A percentile compares a stretch with the other conserved stretches of the same genome.
Evolutionary conservation across 1,140 invertebrate species (phyloP).

Genomic region (Pomacea maculata): DNA sequence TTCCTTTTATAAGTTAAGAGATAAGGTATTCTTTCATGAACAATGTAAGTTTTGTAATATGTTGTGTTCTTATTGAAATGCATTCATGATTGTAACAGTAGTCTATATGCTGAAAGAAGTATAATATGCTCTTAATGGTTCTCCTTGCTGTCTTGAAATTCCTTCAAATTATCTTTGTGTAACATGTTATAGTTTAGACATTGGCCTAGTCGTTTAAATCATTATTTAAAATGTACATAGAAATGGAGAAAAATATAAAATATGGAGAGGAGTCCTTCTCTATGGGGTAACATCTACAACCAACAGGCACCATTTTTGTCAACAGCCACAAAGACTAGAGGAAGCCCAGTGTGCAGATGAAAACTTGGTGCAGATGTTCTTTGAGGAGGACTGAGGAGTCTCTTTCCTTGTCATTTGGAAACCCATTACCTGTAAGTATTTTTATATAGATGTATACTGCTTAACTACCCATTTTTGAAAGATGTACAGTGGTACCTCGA

Average conservation of each 20-base stretch:
- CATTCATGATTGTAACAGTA: too few relatives aligned
- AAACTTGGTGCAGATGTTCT: conserved; percentile 61
- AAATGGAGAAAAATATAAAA: background rate
- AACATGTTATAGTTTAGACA: background rate
- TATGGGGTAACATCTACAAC: background rate
- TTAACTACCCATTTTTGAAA: too few relatives aligned
- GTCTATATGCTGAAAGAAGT: too few relatives aligned
- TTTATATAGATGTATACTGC: too few relatives aligned
- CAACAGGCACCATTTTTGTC: conserved; percentile 7
- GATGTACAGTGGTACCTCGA: too few relatives aligned
- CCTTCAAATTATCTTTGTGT: background rate
- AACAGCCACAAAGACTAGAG: conserved; percentile 54
- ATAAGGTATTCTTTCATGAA: too few relatives aligned
- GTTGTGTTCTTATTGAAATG: too few relatives aligned
- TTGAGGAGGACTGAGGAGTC: conserved; percentile 43
- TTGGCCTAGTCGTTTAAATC: background rate
- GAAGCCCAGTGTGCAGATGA: conserved; percentile 60
- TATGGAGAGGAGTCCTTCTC: background rate
- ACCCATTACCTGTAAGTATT: too few relatives aligned
- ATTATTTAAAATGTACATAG: background rate
- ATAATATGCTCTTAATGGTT: too few relatives aligned
- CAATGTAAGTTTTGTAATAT: too few relatives aligned
- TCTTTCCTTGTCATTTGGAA: background rate
- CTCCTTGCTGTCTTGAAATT: too few relatives aligned
- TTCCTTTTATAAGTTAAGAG: background rate